phyloP scores from a whole-genome alignment of 2,797 vertebrate genomes.

The Peromyscus attwateri region DNA sequence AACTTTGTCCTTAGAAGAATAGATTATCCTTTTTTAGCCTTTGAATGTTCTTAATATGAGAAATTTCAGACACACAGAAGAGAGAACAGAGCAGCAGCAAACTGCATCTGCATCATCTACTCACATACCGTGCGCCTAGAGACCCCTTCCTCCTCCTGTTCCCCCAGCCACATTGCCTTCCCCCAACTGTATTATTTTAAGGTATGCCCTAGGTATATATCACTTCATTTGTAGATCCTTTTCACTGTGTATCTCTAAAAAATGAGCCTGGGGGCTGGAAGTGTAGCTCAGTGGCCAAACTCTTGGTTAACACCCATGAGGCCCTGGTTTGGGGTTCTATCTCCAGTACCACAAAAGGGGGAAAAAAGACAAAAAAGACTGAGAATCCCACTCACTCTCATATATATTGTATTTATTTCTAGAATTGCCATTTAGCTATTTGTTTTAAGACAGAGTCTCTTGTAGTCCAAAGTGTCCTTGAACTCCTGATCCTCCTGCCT shows the following conservation, averaged over 20 bases:
- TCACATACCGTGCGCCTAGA: neutral
- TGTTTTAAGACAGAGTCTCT: neutral
- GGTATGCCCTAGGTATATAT: neutral
- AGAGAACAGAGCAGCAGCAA: neutral
- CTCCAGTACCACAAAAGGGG: neutral
- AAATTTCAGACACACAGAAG: constrained; percentile 1
- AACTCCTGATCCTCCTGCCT: neutral
- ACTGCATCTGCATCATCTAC: neutral
- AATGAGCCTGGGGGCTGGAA: neutral
- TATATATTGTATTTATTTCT: constrained; percentile 7
- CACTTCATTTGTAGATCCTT: constrained; percentile 27
- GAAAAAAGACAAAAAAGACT: neutral
- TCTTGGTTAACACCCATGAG: neutral
- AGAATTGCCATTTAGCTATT: constrained; percentile 54
- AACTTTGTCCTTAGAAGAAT: neutral
- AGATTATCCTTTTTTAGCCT: constrained; percentile 12
- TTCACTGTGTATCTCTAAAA: constrained; percentile 41
- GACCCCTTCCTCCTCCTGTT: neutral
- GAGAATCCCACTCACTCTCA: neutral
- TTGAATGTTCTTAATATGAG: neutral
- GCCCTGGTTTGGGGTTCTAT: neutral
- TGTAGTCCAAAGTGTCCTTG: neutral
- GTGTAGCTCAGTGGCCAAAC: neutral
- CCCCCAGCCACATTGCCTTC: neutral
- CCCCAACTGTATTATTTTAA: constrained; percentile 30